Evolutionary conservation across 2,888 invertebrate species (phyloP), one percentile per base, ranked within the genome.

Genomic region (Dynastes maya): DNA sequence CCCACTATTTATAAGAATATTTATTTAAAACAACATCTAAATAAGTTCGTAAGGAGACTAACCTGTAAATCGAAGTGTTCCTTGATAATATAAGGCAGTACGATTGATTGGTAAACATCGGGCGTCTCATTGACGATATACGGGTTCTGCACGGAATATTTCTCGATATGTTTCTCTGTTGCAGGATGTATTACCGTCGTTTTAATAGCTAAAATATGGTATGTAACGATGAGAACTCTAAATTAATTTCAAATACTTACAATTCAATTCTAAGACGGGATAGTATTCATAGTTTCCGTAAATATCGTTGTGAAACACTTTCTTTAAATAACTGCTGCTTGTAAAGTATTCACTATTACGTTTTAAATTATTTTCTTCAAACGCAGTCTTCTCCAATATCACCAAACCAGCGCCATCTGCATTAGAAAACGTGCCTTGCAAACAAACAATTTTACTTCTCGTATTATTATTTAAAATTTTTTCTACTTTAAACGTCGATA

Each of bases 131-230:
- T 89, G 5, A 99, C 90, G 29, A 98, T 88, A 86, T 94, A 93
- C 2, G 91, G 88, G 77, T 94, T 92, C 83, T 96, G 95, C 45
- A 91, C 90, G 9, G 93, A 91, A 88, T 95, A 99, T 87, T 98
- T 99, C 6, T 93, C 91, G 16, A 99, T 94, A 85, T 98, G 98
- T 86, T 97, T 96, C 76, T 96, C 94, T 40, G 97, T 97, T 0
- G 98, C 98, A 2, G 99, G 99, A 88, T 95, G 95, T 81, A 99
- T 96, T 37, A 99, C 91, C 8, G 96, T 96, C 0, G 95, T 92
- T 87, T 98, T 98, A 2, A 98, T 90, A 83, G 92, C 97, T 97
- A 88, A 9, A 90, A 91, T 27, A 65, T 37, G 49, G 29, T 58
- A 40, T 27, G 55, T 55, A 72, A 72, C 37, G 53, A 53, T 16